phyloP scores from a whole-genome alignment of 1,140 invertebrate species.

The Pogonomyrmex californicus region DNA sequence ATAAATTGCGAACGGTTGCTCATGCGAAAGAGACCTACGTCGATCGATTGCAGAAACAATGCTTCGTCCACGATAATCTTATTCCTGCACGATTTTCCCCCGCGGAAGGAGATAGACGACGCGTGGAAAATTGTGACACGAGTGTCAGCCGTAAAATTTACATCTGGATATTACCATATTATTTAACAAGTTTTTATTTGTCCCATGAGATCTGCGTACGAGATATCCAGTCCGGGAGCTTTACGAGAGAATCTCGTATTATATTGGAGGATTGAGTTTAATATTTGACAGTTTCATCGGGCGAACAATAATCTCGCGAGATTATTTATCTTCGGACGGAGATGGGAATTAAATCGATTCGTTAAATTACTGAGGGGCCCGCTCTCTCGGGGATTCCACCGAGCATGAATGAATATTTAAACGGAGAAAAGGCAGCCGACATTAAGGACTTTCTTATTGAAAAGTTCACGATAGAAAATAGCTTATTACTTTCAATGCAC shows the following conservation, averaged over 20 bases:
- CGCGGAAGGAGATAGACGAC: background rate
- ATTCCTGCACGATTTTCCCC: background rate
- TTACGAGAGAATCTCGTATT: constrained; percentile 28
- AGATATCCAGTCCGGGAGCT: background rate
- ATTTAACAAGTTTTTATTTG: constrained; percentile 25
- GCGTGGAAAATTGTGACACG: background rate
- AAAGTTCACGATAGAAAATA: constrained; percentile 51
- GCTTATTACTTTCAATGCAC: constrained; percentile 55
- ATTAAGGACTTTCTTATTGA: constrained; percentile 56
- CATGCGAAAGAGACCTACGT: background rate
- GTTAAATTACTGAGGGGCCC: constrained; percentile 30
- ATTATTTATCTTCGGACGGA: constrained; percentile 46
- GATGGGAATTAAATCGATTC: constrained; percentile 62
- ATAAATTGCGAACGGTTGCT: background rate
- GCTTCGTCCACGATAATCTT: background rate
- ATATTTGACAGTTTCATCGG: constrained; percentile 52
- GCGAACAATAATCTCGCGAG: constrained; percentile 53
- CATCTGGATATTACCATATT: constrained; percentile 9
- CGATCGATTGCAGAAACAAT: background rate
- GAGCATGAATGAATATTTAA: constrained; percentile 53
- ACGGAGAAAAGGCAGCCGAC: background rate
- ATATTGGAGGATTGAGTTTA: constrained; percentile 35
- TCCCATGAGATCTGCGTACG: background rate
- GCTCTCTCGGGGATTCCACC: background rate
- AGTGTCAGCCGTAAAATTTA: constrained; percentile 20